Base-by-base conservation (phyloP, 2,888 invertebrate species). In the Epicampocera succincta region DNA sequence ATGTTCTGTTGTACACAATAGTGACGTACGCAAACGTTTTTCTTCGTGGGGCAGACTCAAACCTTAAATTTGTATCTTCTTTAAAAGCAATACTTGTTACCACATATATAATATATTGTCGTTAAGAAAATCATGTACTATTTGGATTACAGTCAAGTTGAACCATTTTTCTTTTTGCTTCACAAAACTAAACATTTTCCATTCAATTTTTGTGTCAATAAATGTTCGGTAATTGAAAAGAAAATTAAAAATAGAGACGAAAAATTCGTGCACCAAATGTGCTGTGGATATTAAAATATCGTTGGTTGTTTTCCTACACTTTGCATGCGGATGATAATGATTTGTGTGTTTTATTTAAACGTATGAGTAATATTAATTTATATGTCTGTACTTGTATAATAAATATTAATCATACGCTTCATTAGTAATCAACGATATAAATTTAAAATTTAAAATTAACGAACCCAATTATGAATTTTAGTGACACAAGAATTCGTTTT, bases 341-440 rank as follows among this genome's bases (percentile, higher is more conserved):
- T 46, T 66, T 58, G 52, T 56, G 54, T 25, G 33, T 48, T 54
- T 19, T 42, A 0, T 21, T 2, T 44, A 13, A 21, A 46, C 68
- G 69, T 76, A 76, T 76, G 76, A 76, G 46, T 54, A 69, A 69
- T 76, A 69, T 69, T 76, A 69, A 61, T 76, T 69, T 54, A 76
- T 69, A 61, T 40, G 33, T 75, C 42, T 60, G 74, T 29, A 25
- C n/a, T 74, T 65, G 56, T 58, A 29, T 69, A 69, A 61, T 69
- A 76, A 69, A 69, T 76, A 76, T 76, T 76, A 76, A 76, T 76
- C 76, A 76, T 69, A 76, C 76, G 76, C 76, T 76, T 76, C 54
- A 76, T 76, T 76, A 76, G 61, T 21, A 52, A 46, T 29, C 25
- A 61, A 60, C 54, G 52, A 11, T 46, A 76, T 76, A 76, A 54